These are phyloP conservation scores for Maylandia zebra DNA, from an alignment of 2,113 vertebrate species.

Conservation along the genomic window DNA sequence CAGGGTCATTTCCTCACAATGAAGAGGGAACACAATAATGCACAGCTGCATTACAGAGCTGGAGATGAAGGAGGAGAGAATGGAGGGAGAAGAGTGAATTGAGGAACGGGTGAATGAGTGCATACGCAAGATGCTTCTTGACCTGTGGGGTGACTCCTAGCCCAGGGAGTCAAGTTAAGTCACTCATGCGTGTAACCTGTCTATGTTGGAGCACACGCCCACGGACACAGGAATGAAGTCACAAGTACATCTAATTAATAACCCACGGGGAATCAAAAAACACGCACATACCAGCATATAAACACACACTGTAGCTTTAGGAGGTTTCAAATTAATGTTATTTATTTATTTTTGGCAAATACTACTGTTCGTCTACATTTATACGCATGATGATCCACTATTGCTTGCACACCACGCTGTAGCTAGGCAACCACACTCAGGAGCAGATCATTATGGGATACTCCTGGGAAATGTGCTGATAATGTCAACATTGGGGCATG, in stretches of 20 bases:
- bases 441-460: conserved; percentile 75
- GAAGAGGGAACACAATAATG: neutral
- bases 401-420: conserved; percentile 42
- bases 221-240: neutral
- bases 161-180: conserved; percentile 22
- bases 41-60: neutral
- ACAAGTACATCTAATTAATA: conserved; percentile 18
- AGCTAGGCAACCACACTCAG: conserved; percentile 57
- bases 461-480: conserved; percentile 66
- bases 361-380: neutral
- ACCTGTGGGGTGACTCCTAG: conserved; percentile 39
- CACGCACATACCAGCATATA: neutral
- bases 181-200: conserved; percentile 43
- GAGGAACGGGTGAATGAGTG: conserved; percentile 34
- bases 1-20: neutral
- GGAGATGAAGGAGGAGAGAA: neutral
- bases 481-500: conserved; percentile 56
- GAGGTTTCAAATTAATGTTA: neutral
- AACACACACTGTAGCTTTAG: neutral
- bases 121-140: conserved; percentile 31
- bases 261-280: neutral
- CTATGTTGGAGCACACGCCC: conserved; percentile 21
- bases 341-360: neutral
- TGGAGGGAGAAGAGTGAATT: neutral
- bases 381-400: neutral